A percentile compares a stretch with the other conserved stretches of the same genome.
phyloP scores from a whole-genome alignment of 2,888 invertebrate species.

The Pterostichus madidus region DNA sequence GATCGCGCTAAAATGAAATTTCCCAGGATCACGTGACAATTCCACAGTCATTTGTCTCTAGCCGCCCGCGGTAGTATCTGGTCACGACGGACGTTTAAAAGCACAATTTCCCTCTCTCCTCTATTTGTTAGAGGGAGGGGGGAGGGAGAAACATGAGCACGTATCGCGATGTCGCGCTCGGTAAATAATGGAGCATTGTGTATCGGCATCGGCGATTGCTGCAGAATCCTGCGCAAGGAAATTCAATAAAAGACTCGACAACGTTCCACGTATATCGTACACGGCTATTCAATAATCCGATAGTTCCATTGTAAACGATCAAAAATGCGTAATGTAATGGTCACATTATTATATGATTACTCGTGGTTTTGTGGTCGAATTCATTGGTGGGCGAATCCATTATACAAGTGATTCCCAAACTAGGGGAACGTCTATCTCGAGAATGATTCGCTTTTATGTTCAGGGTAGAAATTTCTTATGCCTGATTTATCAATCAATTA shows the following conservation, averaged over 20 bases:
- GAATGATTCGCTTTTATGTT: too few species aligned
- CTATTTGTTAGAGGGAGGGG: not conserved
- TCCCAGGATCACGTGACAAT: slow-evolving; percentile 1
- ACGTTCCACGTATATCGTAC: not conserved
- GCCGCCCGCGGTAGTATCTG: slow-evolving; percentile 5
- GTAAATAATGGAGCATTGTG: slow-evolving; percentile 36
- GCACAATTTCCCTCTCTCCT: slow-evolving; percentile 15
- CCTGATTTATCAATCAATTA: too few species aligned
- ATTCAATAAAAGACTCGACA: slow-evolving; percentile 59
- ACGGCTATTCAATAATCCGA: slow-evolving; percentile 53
- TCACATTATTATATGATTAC: slow-evolving; percentile 19
- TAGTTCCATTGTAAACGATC: slow-evolving; percentile 15
- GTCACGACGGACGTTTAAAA: slow-evolving; percentile 33
- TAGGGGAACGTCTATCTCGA: not conserved
- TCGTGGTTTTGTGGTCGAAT: not conserved
- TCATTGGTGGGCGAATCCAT: not conserved
- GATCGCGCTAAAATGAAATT: slow-evolving; percentile 3
- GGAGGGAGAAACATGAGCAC: slow-evolving; percentile 25
- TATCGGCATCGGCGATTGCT: slow-evolving; percentile 15
- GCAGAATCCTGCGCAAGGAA: slow-evolving; percentile 42
- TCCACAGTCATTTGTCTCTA: slow-evolving; percentile 6
- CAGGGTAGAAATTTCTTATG: too few species aligned
- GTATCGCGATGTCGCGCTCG: slow-evolving; percentile 26
- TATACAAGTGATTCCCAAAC: not conserved
- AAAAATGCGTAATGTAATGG: slow-evolving; percentile 40